Percentiles rank a stretch among this genome's conserved stretches.
These are phyloP conservation scores for Pachypanchax playfairii DNA, from an alignment of 2,113 vertebrate species.

Conservation along the genomic window DNA sequence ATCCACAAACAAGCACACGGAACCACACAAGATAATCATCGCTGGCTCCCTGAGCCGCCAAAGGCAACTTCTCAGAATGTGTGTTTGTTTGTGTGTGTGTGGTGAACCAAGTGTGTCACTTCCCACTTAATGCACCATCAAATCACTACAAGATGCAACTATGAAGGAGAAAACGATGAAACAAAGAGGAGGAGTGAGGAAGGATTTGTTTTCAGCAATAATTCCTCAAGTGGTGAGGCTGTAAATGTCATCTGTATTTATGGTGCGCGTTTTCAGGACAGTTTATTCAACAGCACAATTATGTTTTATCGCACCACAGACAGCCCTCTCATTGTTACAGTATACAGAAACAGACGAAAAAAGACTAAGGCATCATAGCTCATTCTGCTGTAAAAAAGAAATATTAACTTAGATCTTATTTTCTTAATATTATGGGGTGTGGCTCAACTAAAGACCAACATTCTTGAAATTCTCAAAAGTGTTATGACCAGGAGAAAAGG, in stretches of 20 bases:
- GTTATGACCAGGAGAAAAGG: too few relatives aligned
- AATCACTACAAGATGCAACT: conserved; percentile 42
- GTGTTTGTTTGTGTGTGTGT: conserved; percentile 25
- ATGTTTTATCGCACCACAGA: conserved; percentile 14
- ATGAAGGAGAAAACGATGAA: conserved; percentile 28
- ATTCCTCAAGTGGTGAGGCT: conserved; percentile 39
- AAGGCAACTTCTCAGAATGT: conserved; percentile 16
- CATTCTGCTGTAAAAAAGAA: neutral
- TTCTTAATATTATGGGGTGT: too few relatives aligned
- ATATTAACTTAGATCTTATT: neutral
- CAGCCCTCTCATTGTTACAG: neutral
- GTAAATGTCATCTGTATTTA: conserved; percentile 61
- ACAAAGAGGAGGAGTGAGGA: conserved; percentile 12
- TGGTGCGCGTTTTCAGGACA: conserved; percentile 16
- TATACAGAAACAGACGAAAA: neutral
- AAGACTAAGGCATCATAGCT: neutral
- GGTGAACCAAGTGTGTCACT: conserved; percentile 55
- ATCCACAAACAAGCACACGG: conserved; percentile 43
- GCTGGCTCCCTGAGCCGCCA: conserved; percentile 32
- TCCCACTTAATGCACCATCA: conserved; percentile 44
- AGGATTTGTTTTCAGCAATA: conserved; percentile 55
- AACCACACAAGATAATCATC: conserved; percentile 62
- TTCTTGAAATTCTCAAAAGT: too few relatives aligned
- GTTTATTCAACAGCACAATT: conserved; percentile 21
- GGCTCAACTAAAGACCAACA: too few relatives aligned